Conservation (phyloP, 2,888 invertebrate species). For the Quadroppia sp. region DNA sequence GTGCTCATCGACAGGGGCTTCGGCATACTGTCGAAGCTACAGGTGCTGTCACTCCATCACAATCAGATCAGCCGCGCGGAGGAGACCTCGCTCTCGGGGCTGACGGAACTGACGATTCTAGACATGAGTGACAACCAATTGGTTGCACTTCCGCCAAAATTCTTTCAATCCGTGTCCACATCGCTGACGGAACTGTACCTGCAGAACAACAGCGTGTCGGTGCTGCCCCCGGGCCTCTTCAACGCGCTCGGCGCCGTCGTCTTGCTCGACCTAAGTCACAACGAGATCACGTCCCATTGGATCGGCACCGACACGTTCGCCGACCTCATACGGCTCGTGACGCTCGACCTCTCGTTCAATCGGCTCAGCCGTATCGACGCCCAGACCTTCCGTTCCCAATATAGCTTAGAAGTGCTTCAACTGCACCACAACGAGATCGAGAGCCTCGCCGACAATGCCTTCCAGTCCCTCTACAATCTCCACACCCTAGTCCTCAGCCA, state of each 20-base stretch:
- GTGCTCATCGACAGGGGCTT: conserved; percentile 71
- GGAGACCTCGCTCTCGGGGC: conserved; percentile 51
- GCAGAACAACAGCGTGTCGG: conserved; percentile 85
- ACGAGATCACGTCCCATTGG: conserved; percentile 75
- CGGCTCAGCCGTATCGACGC: conserved; percentile 73
- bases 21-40: conserved; percentile 71
- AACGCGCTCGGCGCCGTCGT: conserved; percentile 71
- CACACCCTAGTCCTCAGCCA: conserved; percentile 80
- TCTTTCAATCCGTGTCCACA: conserved; percentile 68
- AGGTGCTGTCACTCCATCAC: conserved; percentile 77
- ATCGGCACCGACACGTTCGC: conserved; percentile 78
- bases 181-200: conserved; percentile 80
- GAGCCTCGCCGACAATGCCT: conserved; percentile 78
- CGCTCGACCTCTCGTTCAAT: conserved; percentile 79
- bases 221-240: conserved; percentile 77
- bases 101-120: conserved; percentile 62
- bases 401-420: conserved; percentile 77
- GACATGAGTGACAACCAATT: conserved; percentile 68
- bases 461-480: conserved; percentile 83
- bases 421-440: conserved; percentile 78
- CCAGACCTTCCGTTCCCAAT: conserved; percentile 76
- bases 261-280: conserved; percentile 81
- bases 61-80: conserved; percentile 65
- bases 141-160: conserved; percentile 60
- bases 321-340: conserved; percentile 77